Conservation (phyloP, 2,888 invertebrate species). For the Drosophila mercatorum region DNA sequence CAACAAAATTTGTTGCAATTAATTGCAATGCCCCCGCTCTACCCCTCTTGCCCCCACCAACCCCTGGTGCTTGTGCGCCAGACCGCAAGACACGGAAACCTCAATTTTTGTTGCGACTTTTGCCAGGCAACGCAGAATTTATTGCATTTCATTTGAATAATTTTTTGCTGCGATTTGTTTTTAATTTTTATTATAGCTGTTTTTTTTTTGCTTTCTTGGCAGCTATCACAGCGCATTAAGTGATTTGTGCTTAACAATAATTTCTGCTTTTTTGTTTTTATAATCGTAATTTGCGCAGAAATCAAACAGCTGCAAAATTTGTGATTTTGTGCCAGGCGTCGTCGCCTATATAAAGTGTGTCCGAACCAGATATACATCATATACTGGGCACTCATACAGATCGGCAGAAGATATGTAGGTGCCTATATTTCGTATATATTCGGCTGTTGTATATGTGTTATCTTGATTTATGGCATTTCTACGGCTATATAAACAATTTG, state of each 20-base stretch:
- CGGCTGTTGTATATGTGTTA: conserved; percentile 42
- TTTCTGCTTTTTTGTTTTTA: conserved; percentile 29
- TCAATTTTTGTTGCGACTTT: conserved; percentile 47
- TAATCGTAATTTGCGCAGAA: conserved; percentile 74
- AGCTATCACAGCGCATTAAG: conserved; percentile 61
- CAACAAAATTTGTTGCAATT: conserved; percentile 73
- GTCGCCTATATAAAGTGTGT: conserved; percentile 76
- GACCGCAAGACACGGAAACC: conserved; percentile 77
- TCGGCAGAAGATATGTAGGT: neutral
- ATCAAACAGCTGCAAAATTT: conserved; percentile 75
- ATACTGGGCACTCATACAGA: conserved; percentile 28
- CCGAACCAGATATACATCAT: conserved; percentile 45
- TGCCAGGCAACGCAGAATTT: conserved; percentile 56
- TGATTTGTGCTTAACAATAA: conserved; percentile 73
- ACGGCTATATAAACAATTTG: conserved; percentile 75
- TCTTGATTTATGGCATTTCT: conserved; percentile 68
- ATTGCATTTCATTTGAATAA: conserved; percentile 62
- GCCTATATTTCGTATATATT: conserved; percentile 4
- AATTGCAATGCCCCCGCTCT: conserved; percentile 52
- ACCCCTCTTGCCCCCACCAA: neutral
- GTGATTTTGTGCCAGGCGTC: conserved; percentile 56
- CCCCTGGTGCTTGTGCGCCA: conserved; percentile 53
- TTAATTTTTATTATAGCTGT: conserved; percentile 13
- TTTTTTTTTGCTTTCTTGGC: conserved; percentile 36
- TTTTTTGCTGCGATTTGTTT: conserved; percentile 24